Evolutionary conservation across 2,888 invertebrate species (phyloP), one percentile per base, ranked within the genome.

Genomic region (Pogonocherus hispidulus): DNA sequence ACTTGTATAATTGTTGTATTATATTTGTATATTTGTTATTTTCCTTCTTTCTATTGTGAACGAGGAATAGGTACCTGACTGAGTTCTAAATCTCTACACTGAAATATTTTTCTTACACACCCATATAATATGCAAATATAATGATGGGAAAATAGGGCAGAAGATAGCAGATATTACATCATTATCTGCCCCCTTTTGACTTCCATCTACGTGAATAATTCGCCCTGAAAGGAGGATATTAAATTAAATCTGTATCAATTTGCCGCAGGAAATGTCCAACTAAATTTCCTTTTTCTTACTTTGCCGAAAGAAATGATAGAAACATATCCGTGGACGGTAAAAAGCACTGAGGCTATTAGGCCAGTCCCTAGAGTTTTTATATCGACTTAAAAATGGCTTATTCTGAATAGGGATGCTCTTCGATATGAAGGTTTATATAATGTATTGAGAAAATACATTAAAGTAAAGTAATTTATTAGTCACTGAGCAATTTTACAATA

Each of bases 231-330:
- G 18, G 41, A 41, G 62, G 62, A 62, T 62, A 62, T 62, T 62
- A 62, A 62, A 62, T 51, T 49, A 62, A 62, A 51, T 62, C 49
- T 62, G 62, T 62, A 51, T 49, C 59, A 59, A 59, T 47, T 59
- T 59, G 59, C 59, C 62, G 49, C 51, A 62, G 37, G 62, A 62
- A 62, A 62, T 51, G 51, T 51, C 62, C 19, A 51, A 62, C 51
- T 62, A 51, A 51, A 62, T 49, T 62, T 49, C 51, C 37, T 59
- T 37, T 37, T 51, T 59, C 59, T 59, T 23, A 35, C 35, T 44
- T 16, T 19, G 46, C 41, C 8, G 14, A 35, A 35, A 22, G 22
- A 22, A 22, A n/a, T 14, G 37, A 37, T 37, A 14, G 37, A 35
- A 41, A 55, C 55, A 27, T 37, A 18, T 52, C 20, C 37, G 37